Evolutionary conservation across 1,140 invertebrate species (phyloP).

Genomic region (Rhysida immarginata): DNA sequence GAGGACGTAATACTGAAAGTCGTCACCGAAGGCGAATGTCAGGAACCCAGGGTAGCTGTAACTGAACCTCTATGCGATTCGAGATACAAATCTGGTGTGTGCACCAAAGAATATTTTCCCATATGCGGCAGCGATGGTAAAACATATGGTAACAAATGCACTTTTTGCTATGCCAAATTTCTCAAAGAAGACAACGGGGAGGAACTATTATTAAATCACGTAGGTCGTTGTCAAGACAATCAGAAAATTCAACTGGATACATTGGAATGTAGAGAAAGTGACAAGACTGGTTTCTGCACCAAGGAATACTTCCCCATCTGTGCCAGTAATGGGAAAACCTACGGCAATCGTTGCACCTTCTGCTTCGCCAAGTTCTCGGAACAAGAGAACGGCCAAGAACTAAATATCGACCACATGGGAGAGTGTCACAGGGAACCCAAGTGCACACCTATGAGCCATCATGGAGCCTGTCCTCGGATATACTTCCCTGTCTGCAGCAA

Average conservation of each 20-base stretch:
- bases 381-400: neutral
- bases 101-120: no score
- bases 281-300: conserved; percentile 49
- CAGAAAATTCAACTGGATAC: neutral
- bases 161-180: conserved; percentile 4
- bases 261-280: neutral
- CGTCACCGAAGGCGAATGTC: neutral
- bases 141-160: no score
- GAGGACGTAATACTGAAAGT: neutral
- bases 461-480: conserved; percentile 31
- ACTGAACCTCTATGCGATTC: neutral
- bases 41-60: neutral
- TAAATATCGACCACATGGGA: neutral
- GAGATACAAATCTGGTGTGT: conserved; percentile 6
- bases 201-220: neutral
- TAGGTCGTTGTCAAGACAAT: neutral
- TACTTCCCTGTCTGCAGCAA: conserved; percentile 55
- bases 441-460: neutral
- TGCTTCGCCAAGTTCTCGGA: neutral
- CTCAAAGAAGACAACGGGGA: neutral
- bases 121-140: no score
- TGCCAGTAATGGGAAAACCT: conserved; percentile 43
- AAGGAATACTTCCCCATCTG: conserved; percentile 56
- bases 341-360: conserved; percentile 37
- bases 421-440: neutral